phyloP scores from a whole-genome alignment of 2,797 vertebrate species.

The Galaxias olidus region DNA sequence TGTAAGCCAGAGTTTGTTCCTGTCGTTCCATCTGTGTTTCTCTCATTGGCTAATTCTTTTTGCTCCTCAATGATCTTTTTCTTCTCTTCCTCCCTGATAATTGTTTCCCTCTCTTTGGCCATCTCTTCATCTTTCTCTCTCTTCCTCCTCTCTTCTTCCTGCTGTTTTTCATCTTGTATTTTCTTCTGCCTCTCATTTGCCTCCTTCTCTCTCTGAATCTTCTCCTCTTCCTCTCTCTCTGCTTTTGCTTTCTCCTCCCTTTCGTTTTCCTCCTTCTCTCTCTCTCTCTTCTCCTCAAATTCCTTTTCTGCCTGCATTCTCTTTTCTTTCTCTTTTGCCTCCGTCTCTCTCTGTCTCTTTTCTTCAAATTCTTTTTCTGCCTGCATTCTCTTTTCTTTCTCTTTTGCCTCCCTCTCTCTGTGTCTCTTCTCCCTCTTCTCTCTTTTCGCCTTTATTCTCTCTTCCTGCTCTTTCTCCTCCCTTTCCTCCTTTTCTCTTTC shows the following conservation, averaged over 20 bases:
- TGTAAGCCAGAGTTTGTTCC: not conserved
- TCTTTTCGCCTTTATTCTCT: not conserved
- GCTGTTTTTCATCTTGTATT: too few species aligned
- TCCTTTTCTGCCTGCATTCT: not conserved
- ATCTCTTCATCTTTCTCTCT: conserved; percentile 1
- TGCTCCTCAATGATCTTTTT: not conserved
- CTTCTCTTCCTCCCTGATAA: conserved; percentile 3
- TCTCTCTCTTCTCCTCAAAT: too few species aligned
- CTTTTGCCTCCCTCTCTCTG: conserved; percentile 11
- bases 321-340: not conserved
- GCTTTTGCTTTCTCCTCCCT: conserved; percentile 17
- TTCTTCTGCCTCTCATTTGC: not conserved
- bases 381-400: not conserved
- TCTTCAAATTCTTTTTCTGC: too few species aligned
- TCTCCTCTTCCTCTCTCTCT: not conserved
- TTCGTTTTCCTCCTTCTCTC: conserved; percentile 12
- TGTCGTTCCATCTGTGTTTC: not conserved
- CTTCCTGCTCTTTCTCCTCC: not conserved
- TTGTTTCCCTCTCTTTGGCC: not conserved
- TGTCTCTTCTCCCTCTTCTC: not conserved
- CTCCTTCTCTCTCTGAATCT: not conserved
- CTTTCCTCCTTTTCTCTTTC: not conserved
- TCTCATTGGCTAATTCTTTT: too few species aligned
- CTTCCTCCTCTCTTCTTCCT: too few species aligned
- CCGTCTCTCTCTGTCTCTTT: too few species aligned